Base-by-base conservation (phyloP, 2,113 vertebrate species). In the Anguilla rostrata region DNA sequence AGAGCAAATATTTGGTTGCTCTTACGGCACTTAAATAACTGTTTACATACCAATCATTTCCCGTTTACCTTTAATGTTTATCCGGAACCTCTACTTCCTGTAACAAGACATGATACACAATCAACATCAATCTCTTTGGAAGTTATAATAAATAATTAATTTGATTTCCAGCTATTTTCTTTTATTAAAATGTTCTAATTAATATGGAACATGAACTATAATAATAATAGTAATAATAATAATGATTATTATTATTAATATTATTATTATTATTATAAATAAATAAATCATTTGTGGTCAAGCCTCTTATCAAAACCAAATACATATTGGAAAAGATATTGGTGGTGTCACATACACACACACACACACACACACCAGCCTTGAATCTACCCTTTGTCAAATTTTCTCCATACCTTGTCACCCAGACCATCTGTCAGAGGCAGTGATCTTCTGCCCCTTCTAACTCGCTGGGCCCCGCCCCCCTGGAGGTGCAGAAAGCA, bases 1-100 rank as follows among this genome's bases (percentile, higher is more conserved):
- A 84, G 84, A 78, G 84, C 84, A 84, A 84, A 78, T 84, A 84
- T 84, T 84, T 78, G 84, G 63, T 84, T 84, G 34, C 56, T 60
- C 83, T 83, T 34, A 2, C 26, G 22, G 60, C 11, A 9, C 40
- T 84, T 78, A 78, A 75, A 84, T 75, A 71, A 40, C 63, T 84
- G 63, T 20, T 41, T 9, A 57, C 26, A 41, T 71, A 66, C 18
- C 60, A 66, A 66, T 66, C 60, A 66, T 66, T 29, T 75, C 26
- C n/a, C 71, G 26, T 75, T 75, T 75, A 75, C 71, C 71, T 75
- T 34, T 26, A 66, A 18, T 84, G 66, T 34, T 71, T 84, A 41
- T 43, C 22, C 3, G 43, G 22, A 43, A 84, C n/a, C 41, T 78
- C 78, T 78, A 39, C 43, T 84, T 84, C 43, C 40, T 41, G 46